Evolutionary conservation across 2,797 vertebrate genomes (phyloP).

Genomic region (Chelmon rostratus): DNA sequence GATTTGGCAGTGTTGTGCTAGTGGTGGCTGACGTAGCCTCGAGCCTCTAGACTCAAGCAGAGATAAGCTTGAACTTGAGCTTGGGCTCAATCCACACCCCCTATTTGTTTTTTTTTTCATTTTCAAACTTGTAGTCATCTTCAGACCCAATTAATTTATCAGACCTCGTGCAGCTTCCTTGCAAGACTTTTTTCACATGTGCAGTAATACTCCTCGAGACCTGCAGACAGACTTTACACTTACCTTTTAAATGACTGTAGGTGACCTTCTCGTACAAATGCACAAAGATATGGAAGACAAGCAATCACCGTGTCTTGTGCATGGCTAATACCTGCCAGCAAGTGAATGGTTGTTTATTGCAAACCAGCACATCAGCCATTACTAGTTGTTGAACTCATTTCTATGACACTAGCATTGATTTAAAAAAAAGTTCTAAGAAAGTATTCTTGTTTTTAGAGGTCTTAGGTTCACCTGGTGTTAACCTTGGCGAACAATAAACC

Average conservation of each 20-base stretch:
- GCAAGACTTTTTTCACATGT: not conserved
- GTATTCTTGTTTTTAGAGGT: not conserved
- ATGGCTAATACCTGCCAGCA: no score
- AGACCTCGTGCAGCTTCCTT: not conserved
- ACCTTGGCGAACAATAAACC: conserved; percentile 11
- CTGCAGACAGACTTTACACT: not conserved
- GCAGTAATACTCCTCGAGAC: no score
- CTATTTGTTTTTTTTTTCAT: not conserved
- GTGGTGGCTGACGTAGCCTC: not conserved
- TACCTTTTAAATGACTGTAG: not conserved
- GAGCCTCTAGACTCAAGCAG: not conserved
- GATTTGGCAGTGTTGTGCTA: not conserved
- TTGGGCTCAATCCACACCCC: no score
- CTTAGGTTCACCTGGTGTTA: conserved; percentile 6
- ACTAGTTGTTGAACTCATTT: not conserved
- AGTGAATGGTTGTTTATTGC: not conserved
- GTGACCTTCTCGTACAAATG: not conserved
- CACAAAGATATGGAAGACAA: not conserved
- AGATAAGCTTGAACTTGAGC: no score
- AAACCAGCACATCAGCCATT: not conserved
- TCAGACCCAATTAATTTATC: not conserved
- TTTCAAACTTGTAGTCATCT: no score
- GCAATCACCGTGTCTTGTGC: not conserved
- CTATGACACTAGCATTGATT: not conserved
- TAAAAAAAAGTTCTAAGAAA: not conserved